Percentiles rank a stretch among this genome's conserved stretches.
Conservation (phyloP, 2,113 vertebrate species). For the Mastomys natalensis region DNA sequence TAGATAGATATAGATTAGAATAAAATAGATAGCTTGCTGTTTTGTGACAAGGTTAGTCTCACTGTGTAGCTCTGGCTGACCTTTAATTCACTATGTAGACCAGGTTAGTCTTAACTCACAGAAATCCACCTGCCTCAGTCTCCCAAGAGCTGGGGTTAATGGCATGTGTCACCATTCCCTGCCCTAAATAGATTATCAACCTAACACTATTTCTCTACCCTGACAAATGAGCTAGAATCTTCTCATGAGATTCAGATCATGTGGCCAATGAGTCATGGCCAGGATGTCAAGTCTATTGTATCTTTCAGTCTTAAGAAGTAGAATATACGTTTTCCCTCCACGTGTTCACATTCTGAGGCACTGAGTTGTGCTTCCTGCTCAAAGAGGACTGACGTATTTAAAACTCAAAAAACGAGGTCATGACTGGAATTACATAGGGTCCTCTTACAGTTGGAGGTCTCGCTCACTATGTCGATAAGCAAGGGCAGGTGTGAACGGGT, state of each 20-base stretch:
- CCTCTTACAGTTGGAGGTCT: constrained; percentile 57
- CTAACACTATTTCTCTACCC: not conserved
- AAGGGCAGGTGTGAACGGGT: constrained; percentile 80
- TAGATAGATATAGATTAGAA: not conserved
- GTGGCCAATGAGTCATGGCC: constrained; percentile 59
- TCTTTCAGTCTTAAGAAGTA: not conserved
- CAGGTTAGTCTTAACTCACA: not conserved
- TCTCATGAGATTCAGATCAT: constrained; percentile 59
- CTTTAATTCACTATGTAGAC: not conserved
- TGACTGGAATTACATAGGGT: constrained; percentile 64
- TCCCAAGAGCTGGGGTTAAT: not conserved
- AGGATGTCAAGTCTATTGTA: constrained; percentile 39
- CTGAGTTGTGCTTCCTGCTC: constrained; percentile 23
- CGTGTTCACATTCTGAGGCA: not conserved
- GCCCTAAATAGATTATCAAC: not conserved
- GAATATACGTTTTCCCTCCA: not conserved
- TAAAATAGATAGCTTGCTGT: not conserved
- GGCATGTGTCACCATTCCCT: not conserved
- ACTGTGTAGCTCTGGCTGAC: not conserved
- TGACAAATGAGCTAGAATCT: constrained; percentile 25
- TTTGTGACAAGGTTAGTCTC: not conserved
- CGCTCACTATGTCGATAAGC: constrained; percentile 56
- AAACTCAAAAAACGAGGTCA: constrained; percentile 14
- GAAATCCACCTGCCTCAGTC: not conserved
- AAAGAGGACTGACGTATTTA: constrained; percentile 31